phyloP scores from a whole-genome alignment of 2,888 invertebrate genomes.

The Neocrepidodera transversa region DNA sequence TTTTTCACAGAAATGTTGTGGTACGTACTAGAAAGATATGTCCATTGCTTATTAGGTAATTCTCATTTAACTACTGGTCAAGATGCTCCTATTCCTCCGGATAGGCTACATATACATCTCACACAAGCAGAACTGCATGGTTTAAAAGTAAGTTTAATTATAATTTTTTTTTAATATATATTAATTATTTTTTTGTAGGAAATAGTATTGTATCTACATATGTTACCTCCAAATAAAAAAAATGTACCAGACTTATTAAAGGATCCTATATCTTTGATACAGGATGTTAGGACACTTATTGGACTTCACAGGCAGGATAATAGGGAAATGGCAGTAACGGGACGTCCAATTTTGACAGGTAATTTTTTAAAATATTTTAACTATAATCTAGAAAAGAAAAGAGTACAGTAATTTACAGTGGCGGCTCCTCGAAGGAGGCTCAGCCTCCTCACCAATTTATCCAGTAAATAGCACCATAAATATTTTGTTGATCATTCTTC shows the following conservation, averaged over 20 bases:
- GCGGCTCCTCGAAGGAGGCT: no score
- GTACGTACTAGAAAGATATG: constrained; percentile 95
- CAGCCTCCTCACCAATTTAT: no score
- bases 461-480: no score
- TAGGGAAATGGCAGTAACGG: constrained; percentile 83
- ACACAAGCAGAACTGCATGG: constrained; percentile 83
- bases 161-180: no score
- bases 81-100: constrained; percentile 57
- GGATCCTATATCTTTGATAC: constrained; percentile 88
- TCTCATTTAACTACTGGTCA: constrained; percentile 71
- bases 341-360: constrained; percentile 74
- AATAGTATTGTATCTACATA: constrained; percentile 90
- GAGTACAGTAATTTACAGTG: no score
- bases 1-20: constrained; percentile 98
- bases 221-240: constrained; percentile 87
- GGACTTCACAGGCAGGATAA: constrained; percentile 89
- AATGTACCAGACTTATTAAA: constrained; percentile 89
- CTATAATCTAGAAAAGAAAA: no score
- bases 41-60: constrained; percentile 83
- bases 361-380: constrained; percentile 17
- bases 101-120: constrained; percentile 73
- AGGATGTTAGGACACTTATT: constrained; percentile 87
- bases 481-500: no score
- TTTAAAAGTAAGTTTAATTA: constrained; percentile 67
- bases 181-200: constrained; percentile 62